Conservation (phyloP, 2,113 vertebrate species). For the Zosterops lateralis region DNA sequence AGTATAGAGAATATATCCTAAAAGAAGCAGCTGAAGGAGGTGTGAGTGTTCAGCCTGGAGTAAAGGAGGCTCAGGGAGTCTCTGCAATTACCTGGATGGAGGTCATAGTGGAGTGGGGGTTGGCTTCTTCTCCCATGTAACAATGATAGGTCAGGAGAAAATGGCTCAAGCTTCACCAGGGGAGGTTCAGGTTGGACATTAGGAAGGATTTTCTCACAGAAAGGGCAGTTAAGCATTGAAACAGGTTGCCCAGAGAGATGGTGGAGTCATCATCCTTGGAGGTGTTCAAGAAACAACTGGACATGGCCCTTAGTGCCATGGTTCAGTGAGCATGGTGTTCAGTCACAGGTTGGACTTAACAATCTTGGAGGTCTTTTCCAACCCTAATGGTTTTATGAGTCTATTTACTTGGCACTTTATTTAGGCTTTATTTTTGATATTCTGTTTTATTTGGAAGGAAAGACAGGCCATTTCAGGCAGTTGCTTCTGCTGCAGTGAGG, state of each 20-base stretch:
- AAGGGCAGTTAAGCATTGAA: neutral
- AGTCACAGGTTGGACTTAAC: neutral
- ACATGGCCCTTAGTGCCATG: too few species aligned
- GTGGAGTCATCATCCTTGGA: neutral
- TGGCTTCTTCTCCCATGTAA: neutral
- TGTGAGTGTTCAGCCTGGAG: neutral
- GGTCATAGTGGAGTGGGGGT: neutral
- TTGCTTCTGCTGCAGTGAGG: neutral
- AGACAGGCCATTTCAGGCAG: neutral
- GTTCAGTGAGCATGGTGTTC: neutral
- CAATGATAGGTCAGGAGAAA: neutral
- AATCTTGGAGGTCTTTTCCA: neutral
- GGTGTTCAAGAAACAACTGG: neutral
- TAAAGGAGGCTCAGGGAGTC: neutral
- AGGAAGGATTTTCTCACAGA: neutral
- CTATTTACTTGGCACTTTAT: neutral
- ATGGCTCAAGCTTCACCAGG: neutral
- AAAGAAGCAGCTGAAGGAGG: neutral
- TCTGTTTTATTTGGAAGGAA: neutral
- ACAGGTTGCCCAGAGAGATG: neutral
- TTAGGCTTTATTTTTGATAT: neutral
- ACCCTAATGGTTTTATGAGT: neutral
- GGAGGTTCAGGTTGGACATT: neutral
- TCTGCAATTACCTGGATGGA: neutral
- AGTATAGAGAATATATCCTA: neutral